Evolutionary conservation across 2,113 vertebrate species (phyloP), one percentile per base, ranked within the genome.

Genomic region (Pimephales promelas): DNA sequence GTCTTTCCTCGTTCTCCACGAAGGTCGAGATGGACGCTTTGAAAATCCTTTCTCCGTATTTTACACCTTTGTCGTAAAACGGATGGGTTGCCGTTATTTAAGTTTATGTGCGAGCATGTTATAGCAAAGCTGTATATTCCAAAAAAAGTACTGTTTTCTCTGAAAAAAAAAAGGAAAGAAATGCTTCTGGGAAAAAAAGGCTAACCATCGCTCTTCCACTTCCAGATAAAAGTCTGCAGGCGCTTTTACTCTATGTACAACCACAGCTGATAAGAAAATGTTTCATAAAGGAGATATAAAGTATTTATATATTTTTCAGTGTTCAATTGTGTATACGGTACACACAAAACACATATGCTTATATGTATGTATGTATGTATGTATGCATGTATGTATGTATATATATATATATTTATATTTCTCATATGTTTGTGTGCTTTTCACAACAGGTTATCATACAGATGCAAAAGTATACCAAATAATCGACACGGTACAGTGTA

Each of bases 341-440:
- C 85, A 75, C 73, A 52, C 45, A 81, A 80, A 79, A 18, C 66
- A 80, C 49, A 82, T 83, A 75, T 57, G 20, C 31, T 34, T 79
- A 81, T 78, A 84, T 61, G 71, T 68, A 85, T 40, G 4, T 18
- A 49, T 62, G 59, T 64, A 45, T 24, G 43, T 83, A 72, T 86
- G 31, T 68, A 31, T 75, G 24, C 31, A 45, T 76, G n/a, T 68
- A 54, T 79, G 62, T 76, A 74, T 59, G 81, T 77, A 79, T 71
- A 83, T 36, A 49, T n/a, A 49, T 70, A 49, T 71, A 68, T 34
- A 83, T 84, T 47, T 79, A 10, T 81, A 82, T 82, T 77, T 82
- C 78, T 28, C 75, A 73, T 78, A 87, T 61, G 75, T 84, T 73
- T 70, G 86, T 89, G 88, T 90, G 90, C 88, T 87, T 88, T 73